A percentile compares a stretch with the other conserved stretches of the same genome.
phyloP scores from a whole-genome alignment of 2,888 invertebrate species.

The Orgyia antiqua region DNA sequence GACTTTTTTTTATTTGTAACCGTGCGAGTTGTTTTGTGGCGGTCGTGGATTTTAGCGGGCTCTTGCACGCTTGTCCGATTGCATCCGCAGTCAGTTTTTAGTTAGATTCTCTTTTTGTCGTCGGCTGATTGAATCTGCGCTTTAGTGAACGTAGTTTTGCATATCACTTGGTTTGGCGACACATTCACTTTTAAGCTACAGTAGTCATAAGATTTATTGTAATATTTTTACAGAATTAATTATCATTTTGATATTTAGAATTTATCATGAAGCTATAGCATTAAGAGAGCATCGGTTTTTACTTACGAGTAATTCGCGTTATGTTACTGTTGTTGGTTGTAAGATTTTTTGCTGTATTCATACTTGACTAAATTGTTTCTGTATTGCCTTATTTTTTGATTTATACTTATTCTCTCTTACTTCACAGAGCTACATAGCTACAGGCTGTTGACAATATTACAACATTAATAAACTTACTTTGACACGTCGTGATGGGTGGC shows the following conservation, averaged over 20 bases:
- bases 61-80: constrained; percentile 66
- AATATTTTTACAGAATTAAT: too few relatives aligned
- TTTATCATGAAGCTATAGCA: too few relatives aligned
- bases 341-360: too few relatives aligned
- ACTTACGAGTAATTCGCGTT: too few relatives aligned
- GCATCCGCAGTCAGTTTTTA: constrained; percentile 57
- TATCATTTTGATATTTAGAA: too few relatives aligned
- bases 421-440: too few relatives aligned
- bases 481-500: constrained; percentile 93
- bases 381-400: too few relatives aligned
- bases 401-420: too few relatives aligned
- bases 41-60: constrained; percentile 64
- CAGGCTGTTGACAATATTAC: too few relatives aligned
- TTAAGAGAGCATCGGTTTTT: too few relatives aligned
- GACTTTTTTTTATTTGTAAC: constrained; percentile 63
- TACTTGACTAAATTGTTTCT: too few relatives aligned
- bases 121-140: constrained; percentile 71
- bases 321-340: too few relatives aligned
- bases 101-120: constrained; percentile 52
- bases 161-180: constrained; percentile 57
- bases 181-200: constrained; percentile 59
- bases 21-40: constrained; percentile 74
- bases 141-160: constrained; percentile 71
- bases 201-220: constrained; percentile 34
- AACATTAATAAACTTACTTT: constrained; percentile 83